Conservation (phyloP, 2,113 vertebrate genomes). For the Paratilapia polleni region DNA sequence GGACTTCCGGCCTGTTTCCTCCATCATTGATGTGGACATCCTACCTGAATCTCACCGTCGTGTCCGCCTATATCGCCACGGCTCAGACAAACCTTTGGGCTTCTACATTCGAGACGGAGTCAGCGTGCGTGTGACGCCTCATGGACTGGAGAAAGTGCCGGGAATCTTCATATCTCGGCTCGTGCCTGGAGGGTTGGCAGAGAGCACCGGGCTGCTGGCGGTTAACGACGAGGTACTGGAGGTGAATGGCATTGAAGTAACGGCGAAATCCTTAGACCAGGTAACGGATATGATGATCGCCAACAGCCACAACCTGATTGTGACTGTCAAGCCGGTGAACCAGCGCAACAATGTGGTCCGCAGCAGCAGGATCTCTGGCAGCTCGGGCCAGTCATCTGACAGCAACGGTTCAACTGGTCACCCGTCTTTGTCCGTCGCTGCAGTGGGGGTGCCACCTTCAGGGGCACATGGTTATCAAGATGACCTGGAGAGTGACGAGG, state of each 20-base stretch:
- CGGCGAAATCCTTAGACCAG: conserved; percentile 95
- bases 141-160: conserved; percentile 95
- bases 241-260: conserved; percentile 99
- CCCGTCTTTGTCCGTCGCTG: conserved; percentile 82
- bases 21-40: conserved; percentile 98
- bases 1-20: conserved; percentile 96
- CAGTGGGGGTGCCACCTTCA: conserved; percentile 45
- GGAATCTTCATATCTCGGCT: conserved; percentile 98
- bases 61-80: conserved; percentile 92
- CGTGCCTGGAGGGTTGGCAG: conserved; percentile 94
- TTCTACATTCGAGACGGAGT: conserved; percentile 98
- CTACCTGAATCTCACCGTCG: conserved; percentile 95
- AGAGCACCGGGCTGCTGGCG: conserved; percentile 95
- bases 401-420: conserved; percentile 86
- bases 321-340: conserved; percentile 97
- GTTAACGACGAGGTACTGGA: conserved; percentile 99
- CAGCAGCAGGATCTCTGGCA: conserved; percentile 88
- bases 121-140: conserved; percentile 93
- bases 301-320: conserved; percentile 98
- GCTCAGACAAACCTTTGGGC: conserved; percentile 94
- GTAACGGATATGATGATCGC: conserved; percentile 99
- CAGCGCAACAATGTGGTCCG: conserved; percentile 96
- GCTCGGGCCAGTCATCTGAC: conserved; percentile 92
- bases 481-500: conserved; percentile 95
- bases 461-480: conserved; percentile 88